Conservation (phyloP, 2,113 vertebrate genomes). For the Chrysochloris asiatica region DNA sequence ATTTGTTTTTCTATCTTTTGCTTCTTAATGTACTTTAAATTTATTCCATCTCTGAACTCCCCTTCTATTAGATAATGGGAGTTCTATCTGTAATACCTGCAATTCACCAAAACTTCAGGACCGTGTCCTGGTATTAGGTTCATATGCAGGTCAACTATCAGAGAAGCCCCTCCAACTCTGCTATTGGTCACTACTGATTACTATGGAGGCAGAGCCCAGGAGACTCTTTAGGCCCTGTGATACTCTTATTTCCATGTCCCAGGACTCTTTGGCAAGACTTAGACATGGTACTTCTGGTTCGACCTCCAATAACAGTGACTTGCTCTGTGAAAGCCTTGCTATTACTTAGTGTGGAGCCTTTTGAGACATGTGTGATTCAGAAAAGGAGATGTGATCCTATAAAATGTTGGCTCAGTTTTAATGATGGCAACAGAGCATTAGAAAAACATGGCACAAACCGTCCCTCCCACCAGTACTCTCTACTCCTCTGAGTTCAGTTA, state of each 20-base stretch:
- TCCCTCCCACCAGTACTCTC: no score
- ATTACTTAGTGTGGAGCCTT: background rate
- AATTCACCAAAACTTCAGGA: background rate
- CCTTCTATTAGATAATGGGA: background rate
- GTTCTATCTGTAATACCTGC: background rate
- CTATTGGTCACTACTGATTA: background rate
- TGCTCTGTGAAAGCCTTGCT: background rate
- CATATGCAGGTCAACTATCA: background rate
- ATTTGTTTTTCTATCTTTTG: background rate
- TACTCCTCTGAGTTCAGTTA: no score
- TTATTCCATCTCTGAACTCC: conserved; percentile 1
- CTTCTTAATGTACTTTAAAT: conserved; percentile 15
- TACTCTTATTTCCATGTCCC: background rate
- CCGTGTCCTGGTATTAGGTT: background rate
- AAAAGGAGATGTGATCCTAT: background rate
- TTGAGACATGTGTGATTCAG: background rate
- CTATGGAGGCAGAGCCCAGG: background rate
- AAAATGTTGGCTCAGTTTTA: background rate
- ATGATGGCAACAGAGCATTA: background rate
- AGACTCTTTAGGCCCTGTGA: background rate
- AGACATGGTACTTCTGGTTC: background rate
- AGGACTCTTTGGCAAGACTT: background rate
- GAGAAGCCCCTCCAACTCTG: background rate
- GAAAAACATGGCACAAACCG: no score
- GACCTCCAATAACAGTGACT: background rate